Conservation (phyloP, 2,888 invertebrate species). For the Phalangium opilio region DNA sequence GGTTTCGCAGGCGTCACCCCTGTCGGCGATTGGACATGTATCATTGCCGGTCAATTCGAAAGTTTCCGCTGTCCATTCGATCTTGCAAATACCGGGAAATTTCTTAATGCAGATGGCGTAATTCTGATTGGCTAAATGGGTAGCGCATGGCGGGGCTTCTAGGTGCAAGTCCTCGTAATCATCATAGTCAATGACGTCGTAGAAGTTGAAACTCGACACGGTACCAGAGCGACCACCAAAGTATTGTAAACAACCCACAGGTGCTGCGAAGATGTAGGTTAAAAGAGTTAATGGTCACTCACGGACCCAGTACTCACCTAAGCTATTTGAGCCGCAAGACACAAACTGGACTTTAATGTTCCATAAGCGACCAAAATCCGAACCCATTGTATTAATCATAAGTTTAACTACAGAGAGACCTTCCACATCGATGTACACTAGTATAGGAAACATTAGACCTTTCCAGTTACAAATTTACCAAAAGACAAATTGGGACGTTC, state of each 20-base stretch:
- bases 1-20: constrained; percentile 7
- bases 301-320: too few relatives aligned
- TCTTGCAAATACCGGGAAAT: neutral
- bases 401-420: too few relatives aligned
- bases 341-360: too few relatives aligned
- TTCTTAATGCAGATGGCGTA: neutral
- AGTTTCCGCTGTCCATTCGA: neutral
- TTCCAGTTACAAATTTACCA: too few relatives aligned
- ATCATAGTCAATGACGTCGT: neutral
- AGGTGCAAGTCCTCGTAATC: neutral
- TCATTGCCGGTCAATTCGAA: neutral
- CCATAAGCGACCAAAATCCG: too few relatives aligned
- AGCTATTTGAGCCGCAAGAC: too few relatives aligned
- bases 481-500: too few relatives aligned
- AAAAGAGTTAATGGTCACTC: too few relatives aligned
- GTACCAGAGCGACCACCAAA: constrained; percentile 8
- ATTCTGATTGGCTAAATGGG: neutral
- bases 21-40: constrained; percentile 4
- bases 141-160: neutral
- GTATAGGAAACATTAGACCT: too few relatives aligned
- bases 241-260: constrained; percentile 9
- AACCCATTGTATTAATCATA: too few relatives aligned
- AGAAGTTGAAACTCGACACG: constrained; percentile 15
- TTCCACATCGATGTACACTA: too few relatives aligned
- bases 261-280: constrained; percentile 2